These are phyloP conservation scores for Allobates femoralis DNA, from an alignment of 2,797 vertebrate genomes.

Conservation along the genomic window DNA sequence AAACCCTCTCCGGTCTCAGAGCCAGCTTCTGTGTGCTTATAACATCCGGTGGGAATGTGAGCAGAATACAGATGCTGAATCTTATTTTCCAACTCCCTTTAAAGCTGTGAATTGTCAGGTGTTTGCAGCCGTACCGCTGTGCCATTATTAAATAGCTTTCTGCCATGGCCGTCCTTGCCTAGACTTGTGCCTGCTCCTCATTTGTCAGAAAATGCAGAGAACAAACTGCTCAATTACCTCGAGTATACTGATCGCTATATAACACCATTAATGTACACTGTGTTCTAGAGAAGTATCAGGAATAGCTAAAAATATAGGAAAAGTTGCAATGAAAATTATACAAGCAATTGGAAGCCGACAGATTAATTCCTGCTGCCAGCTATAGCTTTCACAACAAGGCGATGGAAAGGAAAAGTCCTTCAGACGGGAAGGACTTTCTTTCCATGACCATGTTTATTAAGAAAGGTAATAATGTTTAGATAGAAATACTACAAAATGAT, in stretches of 20 bases:
- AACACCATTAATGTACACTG: neutral
- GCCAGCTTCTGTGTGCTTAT: slow-evolving; percentile 53
- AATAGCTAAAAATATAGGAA: neutral
- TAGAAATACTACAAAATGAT: neutral
- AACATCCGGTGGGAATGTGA: slow-evolving; percentile 51
- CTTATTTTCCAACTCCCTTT: slow-evolving; percentile 45
- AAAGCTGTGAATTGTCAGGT: slow-evolving; percentile 50
- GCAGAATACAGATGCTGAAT: slow-evolving; percentile 49
- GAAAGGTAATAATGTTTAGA: slow-evolving; percentile 18
- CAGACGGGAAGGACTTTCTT: neutral
- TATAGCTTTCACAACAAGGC: neutral
- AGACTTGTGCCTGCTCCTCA: slow-evolving; percentile 8
- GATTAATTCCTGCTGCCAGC: neutral
- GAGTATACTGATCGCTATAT: neutral
- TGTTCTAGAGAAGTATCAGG: neutral
- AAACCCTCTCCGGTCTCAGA: slow-evolving; percentile 34
- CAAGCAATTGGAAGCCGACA: neutral
- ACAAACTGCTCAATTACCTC: slow-evolving; percentile 2
- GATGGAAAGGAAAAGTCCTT: neutral
- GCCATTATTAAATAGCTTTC: slow-evolving; percentile 49
- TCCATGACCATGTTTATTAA: slow-evolving; percentile 10
- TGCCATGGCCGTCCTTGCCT: slow-evolving; percentile 11
- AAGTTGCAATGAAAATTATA: neutral
- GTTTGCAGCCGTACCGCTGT: slow-evolving; percentile 42
- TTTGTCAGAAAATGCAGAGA: slow-evolving; percentile 27